A percentile compares a stretch with the other conserved stretches of the same genome.
Conservation (phyloP, 2,113 vertebrate genomes). For the Taurulus bubalis region DNA sequence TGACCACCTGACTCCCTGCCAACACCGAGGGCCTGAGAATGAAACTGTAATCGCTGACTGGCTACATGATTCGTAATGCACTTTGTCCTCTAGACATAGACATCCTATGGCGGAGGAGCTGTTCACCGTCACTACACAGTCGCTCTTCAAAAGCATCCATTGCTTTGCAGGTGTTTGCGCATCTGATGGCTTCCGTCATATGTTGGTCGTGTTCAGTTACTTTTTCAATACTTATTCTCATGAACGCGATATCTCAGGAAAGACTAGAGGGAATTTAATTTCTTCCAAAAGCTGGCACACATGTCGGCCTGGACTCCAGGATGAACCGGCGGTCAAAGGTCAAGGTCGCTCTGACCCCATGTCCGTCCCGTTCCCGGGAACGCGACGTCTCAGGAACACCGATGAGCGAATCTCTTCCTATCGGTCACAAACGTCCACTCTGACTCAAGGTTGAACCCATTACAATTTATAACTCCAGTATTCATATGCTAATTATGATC, state of each 20-base stretch:
- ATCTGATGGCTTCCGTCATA: too few relatives aligned
- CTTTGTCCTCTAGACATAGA: background rate
- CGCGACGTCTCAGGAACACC: background rate
- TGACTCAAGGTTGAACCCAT: background rate
- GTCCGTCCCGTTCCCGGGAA: background rate
- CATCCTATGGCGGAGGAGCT: background rate
- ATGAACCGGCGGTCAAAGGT: background rate
- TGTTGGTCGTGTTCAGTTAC: too few relatives aligned
- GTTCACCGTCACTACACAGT: background rate
- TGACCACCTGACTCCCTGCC: background rate
- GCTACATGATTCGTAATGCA: background rate
- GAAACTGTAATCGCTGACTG: background rate
- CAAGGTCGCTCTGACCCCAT: background rate
- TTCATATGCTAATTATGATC: background rate
- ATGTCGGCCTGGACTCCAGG: background rate
- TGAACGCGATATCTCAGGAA: too few relatives aligned
- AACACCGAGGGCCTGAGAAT: background rate
- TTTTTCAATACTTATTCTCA: too few relatives aligned
- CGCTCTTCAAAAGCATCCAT: background rate
- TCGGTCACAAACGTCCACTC: background rate
- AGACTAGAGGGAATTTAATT: too few relatives aligned
- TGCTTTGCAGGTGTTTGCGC: background rate
- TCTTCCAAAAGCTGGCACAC: too few relatives aligned
- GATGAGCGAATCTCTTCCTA: background rate
- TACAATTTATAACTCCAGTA: background rate